Conservation (phyloP, 2,113 vertebrate genomes). For the Notothenia coriiceps region DNA sequence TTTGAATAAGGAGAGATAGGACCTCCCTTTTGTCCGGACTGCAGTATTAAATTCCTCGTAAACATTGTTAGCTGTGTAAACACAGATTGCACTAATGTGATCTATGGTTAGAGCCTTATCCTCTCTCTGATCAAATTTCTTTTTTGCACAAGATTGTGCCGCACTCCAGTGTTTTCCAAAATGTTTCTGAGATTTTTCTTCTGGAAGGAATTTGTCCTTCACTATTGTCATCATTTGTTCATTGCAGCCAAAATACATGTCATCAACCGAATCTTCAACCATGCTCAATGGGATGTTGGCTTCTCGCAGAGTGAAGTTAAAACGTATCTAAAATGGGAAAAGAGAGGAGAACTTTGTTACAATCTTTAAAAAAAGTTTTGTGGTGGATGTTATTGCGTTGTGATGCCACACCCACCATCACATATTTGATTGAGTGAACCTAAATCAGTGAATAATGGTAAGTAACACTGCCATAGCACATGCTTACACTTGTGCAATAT, state of each 20-base stretch:
- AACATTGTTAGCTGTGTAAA: background rate
- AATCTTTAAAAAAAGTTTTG: too few relatives aligned
- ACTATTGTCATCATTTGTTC: background rate
- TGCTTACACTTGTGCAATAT: too few relatives aligned
- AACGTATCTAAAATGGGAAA: background rate
- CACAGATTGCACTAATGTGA: constrained; percentile 20
- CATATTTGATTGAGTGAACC: background rate
- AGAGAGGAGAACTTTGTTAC: too few relatives aligned
- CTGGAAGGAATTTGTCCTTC: rapidly evolving
- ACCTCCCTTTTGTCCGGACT: rapidly evolving
- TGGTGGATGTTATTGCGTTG: too few relatives aligned
- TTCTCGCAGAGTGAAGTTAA: background rate
- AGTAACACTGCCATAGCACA: too few relatives aligned
- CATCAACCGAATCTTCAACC: constrained; percentile 25
- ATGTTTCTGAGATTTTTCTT: background rate
- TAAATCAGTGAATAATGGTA: too few relatives aligned
- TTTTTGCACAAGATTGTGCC: rapidly evolving
- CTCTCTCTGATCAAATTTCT: rapidly evolving
- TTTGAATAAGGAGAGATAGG: background rate
- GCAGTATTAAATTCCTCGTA: background rate
- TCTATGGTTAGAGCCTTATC: background rate
- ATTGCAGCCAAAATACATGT: constrained; percentile 28
- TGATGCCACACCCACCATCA: background rate
- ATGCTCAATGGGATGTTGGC: background rate
- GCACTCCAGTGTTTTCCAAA: background rate